These are phyloP conservation scores for Panopea generosa DNA, from an alignment of 2,888 invertebrate genomes.

Conservation along the genomic window DNA sequence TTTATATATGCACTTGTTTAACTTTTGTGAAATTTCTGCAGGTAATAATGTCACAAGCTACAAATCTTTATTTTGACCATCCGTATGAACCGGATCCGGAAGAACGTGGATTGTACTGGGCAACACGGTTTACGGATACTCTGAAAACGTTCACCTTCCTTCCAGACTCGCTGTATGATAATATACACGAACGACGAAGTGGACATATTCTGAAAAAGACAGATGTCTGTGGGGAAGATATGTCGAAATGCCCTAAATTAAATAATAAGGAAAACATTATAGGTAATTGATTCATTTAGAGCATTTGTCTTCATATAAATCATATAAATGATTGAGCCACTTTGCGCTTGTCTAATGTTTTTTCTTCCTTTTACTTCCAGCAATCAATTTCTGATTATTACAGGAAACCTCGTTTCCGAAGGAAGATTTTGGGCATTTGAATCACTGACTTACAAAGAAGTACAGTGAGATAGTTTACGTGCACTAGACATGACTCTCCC, in stretches of 20 bases:
- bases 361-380: no score
- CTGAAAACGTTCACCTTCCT: slow-evolving; percentile 75
- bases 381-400: no score
- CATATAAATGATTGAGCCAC: no score
- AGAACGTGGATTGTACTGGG: slow-evolving; percentile 83
- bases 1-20: no score
- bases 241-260: slow-evolving; percentile 69
- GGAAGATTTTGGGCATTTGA: no score
- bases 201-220: slow-evolving; percentile 69
- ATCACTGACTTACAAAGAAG: no score
- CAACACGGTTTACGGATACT: slow-evolving; percentile 79
- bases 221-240: slow-evolving; percentile 67
- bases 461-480: no score
- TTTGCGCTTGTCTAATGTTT: no score
- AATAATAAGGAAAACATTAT: slow-evolving; percentile 77
- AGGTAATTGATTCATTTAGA: no score
- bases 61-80: slow-evolving; percentile 80
- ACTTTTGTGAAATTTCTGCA: slow-evolving; percentile 46
- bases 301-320: no score
- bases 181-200: slow-evolving; percentile 68
- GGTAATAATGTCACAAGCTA: slow-evolving; percentile 80
- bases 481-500: no score
- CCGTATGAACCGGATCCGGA: slow-evolving; percentile 80
- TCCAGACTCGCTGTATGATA: slow-evolving; percentile 74
- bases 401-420: no score